Evolutionary conservation across 2,113 vertebrate species (phyloP).

Genomic region (Aphelocoma coerulescens): DNA sequence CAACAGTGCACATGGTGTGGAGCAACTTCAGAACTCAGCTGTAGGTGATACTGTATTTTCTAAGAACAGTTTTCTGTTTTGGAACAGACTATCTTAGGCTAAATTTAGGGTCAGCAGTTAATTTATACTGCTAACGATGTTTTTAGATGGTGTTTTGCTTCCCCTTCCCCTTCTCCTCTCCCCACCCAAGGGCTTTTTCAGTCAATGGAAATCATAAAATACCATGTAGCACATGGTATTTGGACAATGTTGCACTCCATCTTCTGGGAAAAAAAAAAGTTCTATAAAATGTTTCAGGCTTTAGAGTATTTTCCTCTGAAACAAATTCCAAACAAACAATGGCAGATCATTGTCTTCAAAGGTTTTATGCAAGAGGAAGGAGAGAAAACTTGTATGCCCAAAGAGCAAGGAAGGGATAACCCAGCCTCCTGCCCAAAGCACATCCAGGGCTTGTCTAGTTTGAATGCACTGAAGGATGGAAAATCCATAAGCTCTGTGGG

Average conservation of each 20-base stretch:
- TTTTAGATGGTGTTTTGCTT: neutral
- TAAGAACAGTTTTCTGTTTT: neutral
- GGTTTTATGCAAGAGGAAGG: neutral
- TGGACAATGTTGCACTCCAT: neutral
- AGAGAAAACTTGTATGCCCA: neutral
- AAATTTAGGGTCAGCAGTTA: neutral
- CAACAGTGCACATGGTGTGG: fast-evolving
- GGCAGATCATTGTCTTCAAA: neutral
- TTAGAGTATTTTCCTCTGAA: neutral
- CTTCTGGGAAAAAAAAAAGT: no score
- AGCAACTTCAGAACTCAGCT: neutral
- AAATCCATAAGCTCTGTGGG: neutral
- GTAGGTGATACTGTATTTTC: neutral
- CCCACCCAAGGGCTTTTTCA: neutral
- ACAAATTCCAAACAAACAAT: neutral
- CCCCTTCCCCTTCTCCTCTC: neutral
- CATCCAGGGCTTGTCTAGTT: neutral
- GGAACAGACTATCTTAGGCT: neutral
- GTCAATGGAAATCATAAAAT: neutral
- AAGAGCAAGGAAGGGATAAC: neutral
- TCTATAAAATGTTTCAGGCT: neutral
- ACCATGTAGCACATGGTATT: neutral
- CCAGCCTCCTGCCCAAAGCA: neutral
- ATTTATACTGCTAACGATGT: neutral
- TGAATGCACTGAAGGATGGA: neutral